Conservation (phyloP, 1,140 invertebrate genomes). For the Bombus fervidus region DNA sequence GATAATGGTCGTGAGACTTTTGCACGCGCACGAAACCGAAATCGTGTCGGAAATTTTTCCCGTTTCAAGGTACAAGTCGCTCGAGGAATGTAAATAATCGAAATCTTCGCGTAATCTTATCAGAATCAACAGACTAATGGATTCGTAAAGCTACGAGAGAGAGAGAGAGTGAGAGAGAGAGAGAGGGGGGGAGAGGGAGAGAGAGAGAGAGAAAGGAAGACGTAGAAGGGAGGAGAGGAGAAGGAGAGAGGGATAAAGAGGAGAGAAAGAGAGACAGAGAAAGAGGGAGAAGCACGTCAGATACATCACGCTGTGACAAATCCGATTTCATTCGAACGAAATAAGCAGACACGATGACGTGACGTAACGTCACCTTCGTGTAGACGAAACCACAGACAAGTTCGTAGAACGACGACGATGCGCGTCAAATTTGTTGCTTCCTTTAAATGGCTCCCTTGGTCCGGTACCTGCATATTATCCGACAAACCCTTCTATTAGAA, state of each 20-base stretch:
- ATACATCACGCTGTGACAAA: neutral
- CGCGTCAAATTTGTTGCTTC: neutral
- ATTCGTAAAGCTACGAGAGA: no score
- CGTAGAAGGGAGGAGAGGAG: no score
- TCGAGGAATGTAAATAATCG: neutral
- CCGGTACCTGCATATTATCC: neutral
- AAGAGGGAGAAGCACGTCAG: neutral
- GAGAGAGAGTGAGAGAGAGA: no score
- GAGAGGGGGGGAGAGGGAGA: no score
- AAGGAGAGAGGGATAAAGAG: no score
- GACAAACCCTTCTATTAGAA: neutral
- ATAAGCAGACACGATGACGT: neutral
- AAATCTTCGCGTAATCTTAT: constrained; percentile 27
- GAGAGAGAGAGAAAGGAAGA: no score
- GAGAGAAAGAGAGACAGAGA: neutral
- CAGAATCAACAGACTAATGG: constrained; percentile 5
- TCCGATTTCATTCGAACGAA: constrained; percentile 1
- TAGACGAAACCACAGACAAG: neutral
- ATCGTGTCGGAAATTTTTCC: constrained; percentile 8
- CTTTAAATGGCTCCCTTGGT: neutral
- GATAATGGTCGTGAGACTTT: neutral
- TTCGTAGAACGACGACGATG: neutral
- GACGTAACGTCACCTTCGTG: neutral
- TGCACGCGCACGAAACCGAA: neutral
- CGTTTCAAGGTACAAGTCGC: neutral